Evolutionary conservation across 1,140 invertebrate species (phyloP), one percentile per base, ranked within the genome.

Genomic region (Bicyclus anynana): DNA sequence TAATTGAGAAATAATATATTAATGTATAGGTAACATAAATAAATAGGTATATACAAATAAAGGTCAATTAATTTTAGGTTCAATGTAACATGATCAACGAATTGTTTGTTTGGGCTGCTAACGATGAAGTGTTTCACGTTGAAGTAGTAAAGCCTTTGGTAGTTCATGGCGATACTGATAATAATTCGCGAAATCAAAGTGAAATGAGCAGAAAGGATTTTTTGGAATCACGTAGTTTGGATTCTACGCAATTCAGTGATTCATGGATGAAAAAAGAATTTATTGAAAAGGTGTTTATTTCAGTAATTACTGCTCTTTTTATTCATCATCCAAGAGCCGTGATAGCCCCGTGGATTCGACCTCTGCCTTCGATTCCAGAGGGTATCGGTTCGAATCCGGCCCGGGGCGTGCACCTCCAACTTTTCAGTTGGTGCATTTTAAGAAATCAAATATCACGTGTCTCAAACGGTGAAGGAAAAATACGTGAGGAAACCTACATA

Each of bases 221-320:
- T 21, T 57, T 82, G 13, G 50, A 71, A 33, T 57, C 59, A 5
- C 51, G 68, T 16, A 69, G 74, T 38, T 60, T 76, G 21, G 81
- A 84, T 57, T 65, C 74, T 38, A 73, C 72, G 9, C 74, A 82
- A 27, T 74, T 86, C 48, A 84, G 64, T 62, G 62, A 63, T 13
- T 70, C 80, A 27, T 86, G 81, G 81, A 54, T 86, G 69, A 84
- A 77, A 57, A 84, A 75, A 56, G 83, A 86, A 46, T 80, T 83
- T 46, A 72, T 80, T 44, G 67, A 77, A 51, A 86, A 83, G 74
- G 83, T 86, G 67, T 40, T 14, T 38, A 29, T 7, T 5, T 2
- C 2, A 29, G 27, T 29, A 26, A n/a, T n/a, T n/a, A n/a, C n/a
- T n/a, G n/a, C n/a, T n/a, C n/a, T n/a, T n/a, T n/a, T n/a, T n/a